These are phyloP conservation scores for Drosophila suzukii DNA, from an alignment of 1,140 invertebrate species.

Conservation along the genomic window DNA sequence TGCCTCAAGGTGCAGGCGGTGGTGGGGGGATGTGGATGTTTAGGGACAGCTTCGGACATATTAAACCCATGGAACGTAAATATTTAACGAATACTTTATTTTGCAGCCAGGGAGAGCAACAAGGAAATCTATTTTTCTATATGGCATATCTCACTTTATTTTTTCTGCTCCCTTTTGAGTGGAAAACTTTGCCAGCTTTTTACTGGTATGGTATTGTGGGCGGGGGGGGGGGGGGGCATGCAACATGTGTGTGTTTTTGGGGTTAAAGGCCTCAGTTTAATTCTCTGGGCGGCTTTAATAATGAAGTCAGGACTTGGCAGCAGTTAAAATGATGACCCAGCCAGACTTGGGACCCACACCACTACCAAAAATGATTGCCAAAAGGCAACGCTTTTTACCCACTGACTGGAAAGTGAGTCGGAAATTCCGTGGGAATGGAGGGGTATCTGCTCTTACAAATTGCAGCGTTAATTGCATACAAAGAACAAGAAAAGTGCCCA, in stretches of 20 bases:
- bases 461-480: slow-evolving; percentile 81
- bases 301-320: slow-evolving; percentile 23
- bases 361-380: slow-evolving; percentile 52
- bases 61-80: slow-evolving; percentile 75
- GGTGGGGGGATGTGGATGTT: background rate
- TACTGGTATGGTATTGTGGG: background rate
- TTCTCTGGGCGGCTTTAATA: slow-evolving; percentile 30
- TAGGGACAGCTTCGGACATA: slow-evolving; percentile 44
- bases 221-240: slow-evolving; percentile 26
- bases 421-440: slow-evolving; percentile 4
- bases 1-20: slow-evolving; percentile 40
- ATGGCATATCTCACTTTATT: slow-evolving; percentile 31
- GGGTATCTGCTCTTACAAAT: slow-evolving; percentile 56
- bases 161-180: slow-evolving; percentile 17
- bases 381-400: slow-evolving; percentile 5
- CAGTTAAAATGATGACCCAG: slow-evolving; percentile 35
- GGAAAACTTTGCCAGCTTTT: slow-evolving; percentile 56
- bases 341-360: slow-evolving; percentile 1
- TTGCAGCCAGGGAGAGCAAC: slow-evolving; percentile 28
- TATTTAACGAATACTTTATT: slow-evolving; percentile 80
- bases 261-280: slow-evolving; percentile 9
- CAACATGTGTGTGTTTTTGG: slow-evolving; percentile 63
- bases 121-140: slow-evolving; percentile 54
- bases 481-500: slow-evolving; percentile 77
- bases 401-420: background rate